These are phyloP conservation scores for Sprattus sprattus DNA, from an alignment of 2,113 vertebrate species.

Conservation along the genomic window DNA sequence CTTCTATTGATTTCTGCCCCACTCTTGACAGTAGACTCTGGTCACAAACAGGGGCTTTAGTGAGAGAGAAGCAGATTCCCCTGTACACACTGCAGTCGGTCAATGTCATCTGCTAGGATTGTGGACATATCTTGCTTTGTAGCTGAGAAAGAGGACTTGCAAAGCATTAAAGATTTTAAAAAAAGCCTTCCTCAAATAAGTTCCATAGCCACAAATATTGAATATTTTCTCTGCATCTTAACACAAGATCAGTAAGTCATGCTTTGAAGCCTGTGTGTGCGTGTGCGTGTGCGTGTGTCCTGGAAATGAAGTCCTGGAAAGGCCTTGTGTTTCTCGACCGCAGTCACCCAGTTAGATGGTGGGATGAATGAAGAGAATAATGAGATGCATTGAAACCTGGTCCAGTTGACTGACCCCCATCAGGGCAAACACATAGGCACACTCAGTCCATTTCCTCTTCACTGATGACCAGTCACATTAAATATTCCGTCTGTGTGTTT, in stretches of 20 bases:
- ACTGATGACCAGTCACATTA: not conserved
- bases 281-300: too few species aligned
- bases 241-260: not conserved
- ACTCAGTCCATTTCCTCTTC: not conserved
- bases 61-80: not conserved
- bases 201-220: not conserved
- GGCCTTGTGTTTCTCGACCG: not conserved
- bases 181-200: not conserved
- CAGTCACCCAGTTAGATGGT: not conserved
- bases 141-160: not conserved
- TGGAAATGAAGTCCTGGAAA: too few species aligned
- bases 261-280: not conserved
- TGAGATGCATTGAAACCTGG: not conserved
- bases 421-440: not conserved
- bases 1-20: not conserved
- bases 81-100: too few species aligned
- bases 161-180: not conserved
- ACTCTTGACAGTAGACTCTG: not conserved
- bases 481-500: not conserved
- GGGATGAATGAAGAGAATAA: not conserved
- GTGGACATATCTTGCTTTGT: not conserved
- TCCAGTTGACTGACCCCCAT: not conserved
- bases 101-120: too few species aligned
- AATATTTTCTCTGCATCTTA: not conserved
- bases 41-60: not conserved